Evolutionary conservation across 2,113 vertebrate genomes (phyloP), one percentile per base, ranked within the genome.

Genomic region (Oncorhynchus gorbuscha): DNA sequence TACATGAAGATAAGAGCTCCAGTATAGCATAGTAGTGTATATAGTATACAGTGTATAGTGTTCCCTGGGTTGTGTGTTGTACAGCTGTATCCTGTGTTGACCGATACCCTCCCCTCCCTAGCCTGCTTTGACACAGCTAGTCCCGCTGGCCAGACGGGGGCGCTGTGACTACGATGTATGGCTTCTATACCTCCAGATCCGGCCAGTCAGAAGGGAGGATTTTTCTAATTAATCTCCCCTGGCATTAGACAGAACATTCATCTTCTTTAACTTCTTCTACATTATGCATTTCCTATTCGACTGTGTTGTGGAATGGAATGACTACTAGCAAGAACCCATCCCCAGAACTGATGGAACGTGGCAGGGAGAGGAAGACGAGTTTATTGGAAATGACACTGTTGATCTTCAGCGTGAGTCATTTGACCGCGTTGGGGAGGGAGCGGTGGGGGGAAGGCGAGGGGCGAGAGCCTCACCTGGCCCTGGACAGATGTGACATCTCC

Each of bases 401-500:
- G 91, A 91, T 93, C 90, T 90, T 93, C 83, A 83, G 75, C 66
- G 85, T 86, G 90, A 92, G 87, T 92, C 90, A 91, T 91, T 90
- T 90, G 88, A 91, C 88, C 89, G 66, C 22, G 80, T 86, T 81
- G 70, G 73, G 85, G 83, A 80, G 83, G 80, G 28, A 69, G 77
- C 77, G 81, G 78, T 78, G 5, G 70, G 16, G 80, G 75, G 78
- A 77, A 81, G 79, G 76, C 3, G 72, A 73, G 76, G 78, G 83
- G 83, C 66, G 74, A 76, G 79, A 85, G 86, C 84, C 55, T 91
- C 92, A 92, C 90, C 90, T 87, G 89, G 91, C 78, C 88, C 89
- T 89, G 85, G 78, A 92, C 91, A 93, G 92, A 91, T 92, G 92
- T 91, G 91, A 90, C 82, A 85, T 90, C 92, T 93, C 89, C 91